Base-by-base conservation (phyloP, 2,888 invertebrate genomes). In the Atethmia centrago region DNA sequence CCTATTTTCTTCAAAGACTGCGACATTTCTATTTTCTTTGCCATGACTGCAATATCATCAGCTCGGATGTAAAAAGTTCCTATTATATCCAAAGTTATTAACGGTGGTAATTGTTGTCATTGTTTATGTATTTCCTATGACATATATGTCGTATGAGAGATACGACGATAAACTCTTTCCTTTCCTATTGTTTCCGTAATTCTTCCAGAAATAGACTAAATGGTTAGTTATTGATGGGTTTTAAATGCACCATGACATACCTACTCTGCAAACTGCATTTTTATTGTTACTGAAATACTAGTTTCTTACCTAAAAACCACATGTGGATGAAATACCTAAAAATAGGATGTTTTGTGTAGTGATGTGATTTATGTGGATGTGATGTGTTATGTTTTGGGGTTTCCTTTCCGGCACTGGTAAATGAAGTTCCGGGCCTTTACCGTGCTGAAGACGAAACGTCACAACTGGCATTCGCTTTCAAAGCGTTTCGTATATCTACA, bases 71-170 rank as follows among this genome's bases (percentile, higher is more conserved):
- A 28, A 49, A 61, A 25, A 40, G n/a, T 42, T 53, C 40, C 21
- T 49, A 36, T 36, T 31, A 69, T 25, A 42, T 16, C 4, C n/a
- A 59, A 28, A 51, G 19, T 66, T 40, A 66, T 63, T 66, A 62
- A n/a, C 61, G 36, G 19, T 2, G 9, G 21, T 64, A 67, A 72
- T 71, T 55, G 42, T 40, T 40, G 55, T 59, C 66, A 53, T 82
- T 78, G 78, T 82, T 53, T 65, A 42, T 62, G 28, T 53, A 25
- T 80, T 80, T 78, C 79, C 79, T 82, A 47, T 56, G 63, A 40
- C 81, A 66, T 80, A 36, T 40, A 47, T 12, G 47, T 47, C n/a
- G 47, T 47, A 45, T 55, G 25, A 19, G 36, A 51, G 45, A 64
- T 77, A 47, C 25, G 1, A 53, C 31, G n/a, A 51, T 56, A 65